Conservation (phyloP, 2,113 vertebrate species). For the Strigops habroptila region DNA sequence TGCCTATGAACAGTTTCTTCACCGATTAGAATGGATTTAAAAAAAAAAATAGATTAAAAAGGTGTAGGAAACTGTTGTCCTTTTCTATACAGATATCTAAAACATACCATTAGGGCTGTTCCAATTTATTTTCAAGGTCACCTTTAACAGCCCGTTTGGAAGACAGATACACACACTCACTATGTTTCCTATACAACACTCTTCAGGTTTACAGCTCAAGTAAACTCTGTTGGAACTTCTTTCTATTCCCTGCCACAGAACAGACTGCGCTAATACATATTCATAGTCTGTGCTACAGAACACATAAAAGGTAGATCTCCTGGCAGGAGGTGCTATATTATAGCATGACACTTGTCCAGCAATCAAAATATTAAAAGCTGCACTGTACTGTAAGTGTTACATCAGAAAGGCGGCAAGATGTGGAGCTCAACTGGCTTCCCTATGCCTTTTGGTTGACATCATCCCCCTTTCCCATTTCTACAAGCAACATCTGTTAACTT, state of each 20-base stretch:
- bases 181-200: not conserved
- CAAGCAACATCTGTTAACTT: not conserved
- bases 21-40: not conserved
- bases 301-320: not conserved
- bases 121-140: not conserved
- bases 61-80: not conserved
- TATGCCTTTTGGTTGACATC: not conserved
- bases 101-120: not conserved
- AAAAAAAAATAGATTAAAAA: not conserved
- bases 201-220: not conserved
- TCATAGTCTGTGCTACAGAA: not conserved
- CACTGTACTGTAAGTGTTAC: not conserved
- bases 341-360: not conserved
- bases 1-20: not conserved
- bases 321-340: not conserved
- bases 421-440: not conserved
- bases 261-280: not conserved
- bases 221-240: not conserved
- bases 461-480: not conserved
- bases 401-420: not conserved
- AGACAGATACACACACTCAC: not conserved
- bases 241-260: not conserved
- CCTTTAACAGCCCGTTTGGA: not conserved
- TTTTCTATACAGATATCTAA: not conserved
- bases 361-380: not conserved